These are phyloP conservation scores for Papilio elwesi DNA, from an alignment of 2,888 invertebrate species.

Conservation along the genomic window DNA sequence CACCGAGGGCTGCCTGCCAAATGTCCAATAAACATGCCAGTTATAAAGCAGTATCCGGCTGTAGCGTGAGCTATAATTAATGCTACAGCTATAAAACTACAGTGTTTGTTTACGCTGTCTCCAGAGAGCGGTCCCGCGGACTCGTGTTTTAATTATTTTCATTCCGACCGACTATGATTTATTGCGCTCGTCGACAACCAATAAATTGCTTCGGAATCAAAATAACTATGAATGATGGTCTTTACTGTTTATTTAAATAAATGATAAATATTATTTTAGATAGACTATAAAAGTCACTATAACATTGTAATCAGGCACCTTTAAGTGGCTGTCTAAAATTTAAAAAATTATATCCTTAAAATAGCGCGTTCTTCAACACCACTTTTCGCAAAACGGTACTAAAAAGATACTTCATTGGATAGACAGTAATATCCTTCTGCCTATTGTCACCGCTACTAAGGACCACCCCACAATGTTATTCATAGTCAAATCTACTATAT, in stretches of 20 bases:
- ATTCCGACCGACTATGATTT: conserved; percentile 53
- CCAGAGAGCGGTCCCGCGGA: conserved; percentile 42
- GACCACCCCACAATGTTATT: no score
- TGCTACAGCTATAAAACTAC: conserved; percentile 45
- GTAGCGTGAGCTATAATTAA: conserved; percentile 53
- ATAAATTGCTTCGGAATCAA: conserved; percentile 34
- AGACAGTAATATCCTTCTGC: no score
- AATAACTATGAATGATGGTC: conserved; percentile 33
- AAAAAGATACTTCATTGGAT: no score
- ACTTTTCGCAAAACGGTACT: no score
- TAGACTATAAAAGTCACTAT: background rate
- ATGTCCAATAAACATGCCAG: conserved; percentile 50
- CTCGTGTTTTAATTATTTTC: conserved; percentile 48
- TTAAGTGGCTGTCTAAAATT: background rate
- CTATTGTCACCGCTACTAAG: no score
- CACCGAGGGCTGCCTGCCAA: conserved; percentile 51
- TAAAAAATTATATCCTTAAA: background rate
- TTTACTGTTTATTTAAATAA: conserved; percentile 4
- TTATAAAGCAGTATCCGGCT: conserved; percentile 52
- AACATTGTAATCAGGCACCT: background rate
- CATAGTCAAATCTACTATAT: no score
- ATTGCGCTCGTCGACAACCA: conserved; percentile 38
- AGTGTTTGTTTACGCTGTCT: conserved; percentile 53
- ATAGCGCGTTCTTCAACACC: background rate
- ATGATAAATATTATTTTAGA: conserved; percentile 18